Conservation (phyloP, 2,113 vertebrate genomes). For the Panthera leo region DNA sequence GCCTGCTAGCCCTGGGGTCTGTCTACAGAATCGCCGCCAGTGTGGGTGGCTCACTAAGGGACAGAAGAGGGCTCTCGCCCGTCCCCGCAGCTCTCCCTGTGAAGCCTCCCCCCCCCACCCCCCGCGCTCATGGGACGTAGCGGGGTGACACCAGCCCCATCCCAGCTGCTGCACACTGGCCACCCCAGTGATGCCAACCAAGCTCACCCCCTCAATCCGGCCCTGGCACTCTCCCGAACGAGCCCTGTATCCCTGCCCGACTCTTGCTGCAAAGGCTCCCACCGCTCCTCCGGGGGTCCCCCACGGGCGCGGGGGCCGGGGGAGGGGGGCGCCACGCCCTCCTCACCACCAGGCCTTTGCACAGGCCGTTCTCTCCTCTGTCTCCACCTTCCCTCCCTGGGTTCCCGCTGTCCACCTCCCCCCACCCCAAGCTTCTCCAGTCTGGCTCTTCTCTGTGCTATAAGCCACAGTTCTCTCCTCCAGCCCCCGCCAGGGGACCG, state of each 20-base stretch:
- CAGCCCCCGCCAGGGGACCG: neutral
- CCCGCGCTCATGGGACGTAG: accelerated
- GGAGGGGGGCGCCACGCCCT: neutral
- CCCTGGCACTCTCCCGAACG: neutral
- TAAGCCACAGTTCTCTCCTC: accelerated
- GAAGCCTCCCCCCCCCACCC: too few relatives aligned
- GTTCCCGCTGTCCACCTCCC: accelerated
- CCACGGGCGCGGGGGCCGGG: too few relatives aligned
- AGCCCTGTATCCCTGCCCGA: constrained; percentile 66
- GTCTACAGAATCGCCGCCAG: accelerated
- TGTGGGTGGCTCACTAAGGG: neutral
- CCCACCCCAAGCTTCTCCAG: neutral
- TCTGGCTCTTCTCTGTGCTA: neutral
- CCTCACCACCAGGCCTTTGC: neutral
- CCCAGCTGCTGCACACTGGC: neutral
- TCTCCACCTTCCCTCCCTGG: too few relatives aligned
- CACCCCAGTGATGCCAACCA: neutral
- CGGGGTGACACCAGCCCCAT: neutral
- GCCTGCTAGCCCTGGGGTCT: constrained; percentile 83
- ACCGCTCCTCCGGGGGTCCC: constrained; percentile 71
- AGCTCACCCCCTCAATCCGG: neutral
- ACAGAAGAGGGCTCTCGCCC: accelerated
- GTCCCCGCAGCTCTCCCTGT: accelerated
- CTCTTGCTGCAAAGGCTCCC: constrained; percentile 88
- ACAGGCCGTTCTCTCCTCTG: neutral